Conservation (phyloP, 2,113 vertebrate species). For the human region DNA sequence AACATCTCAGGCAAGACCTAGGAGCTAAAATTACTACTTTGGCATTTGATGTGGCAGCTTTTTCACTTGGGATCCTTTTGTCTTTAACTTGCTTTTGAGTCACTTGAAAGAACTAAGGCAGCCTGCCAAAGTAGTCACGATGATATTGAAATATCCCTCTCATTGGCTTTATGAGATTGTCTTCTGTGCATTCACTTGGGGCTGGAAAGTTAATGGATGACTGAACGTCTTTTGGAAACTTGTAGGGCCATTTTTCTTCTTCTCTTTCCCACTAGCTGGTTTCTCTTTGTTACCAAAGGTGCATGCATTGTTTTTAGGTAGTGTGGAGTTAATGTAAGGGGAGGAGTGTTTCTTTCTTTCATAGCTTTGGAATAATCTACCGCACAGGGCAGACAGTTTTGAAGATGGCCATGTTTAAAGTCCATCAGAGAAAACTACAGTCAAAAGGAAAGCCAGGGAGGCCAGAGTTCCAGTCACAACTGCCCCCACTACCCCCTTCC, state of each 20-base stretch:
- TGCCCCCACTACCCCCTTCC: not conserved
- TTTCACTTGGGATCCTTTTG: constrained; percentile 69
- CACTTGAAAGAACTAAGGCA: constrained; percentile 47
- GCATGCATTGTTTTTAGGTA: not conserved
- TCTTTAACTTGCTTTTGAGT: constrained; percentile 46
- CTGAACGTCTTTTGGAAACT: rapidly evolving
- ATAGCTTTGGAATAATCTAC: not conserved
- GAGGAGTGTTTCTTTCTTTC: not conserved
- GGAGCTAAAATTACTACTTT: constrained; percentile 59
- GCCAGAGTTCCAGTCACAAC: not conserved
- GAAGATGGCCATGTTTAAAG: not conserved
- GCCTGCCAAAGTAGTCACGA: not conserved
- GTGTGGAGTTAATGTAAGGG: not conserved
- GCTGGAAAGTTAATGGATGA: not conserved
- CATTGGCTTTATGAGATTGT: not conserved
- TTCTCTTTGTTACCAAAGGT: not conserved
- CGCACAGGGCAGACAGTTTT: not conserved
- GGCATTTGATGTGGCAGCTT: constrained; percentile 23
- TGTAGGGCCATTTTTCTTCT: not conserved
- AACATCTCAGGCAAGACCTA: constrained; percentile 30
- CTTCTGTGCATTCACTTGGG: not conserved
- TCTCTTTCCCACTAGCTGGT: not conserved
- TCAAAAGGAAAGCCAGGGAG: not conserved
- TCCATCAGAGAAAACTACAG: not conserved
- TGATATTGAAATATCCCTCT: constrained; percentile 14